Evolutionary conservation across 2,888 invertebrate species (phyloP).

Genomic region (Drosophila siamana): DNA sequence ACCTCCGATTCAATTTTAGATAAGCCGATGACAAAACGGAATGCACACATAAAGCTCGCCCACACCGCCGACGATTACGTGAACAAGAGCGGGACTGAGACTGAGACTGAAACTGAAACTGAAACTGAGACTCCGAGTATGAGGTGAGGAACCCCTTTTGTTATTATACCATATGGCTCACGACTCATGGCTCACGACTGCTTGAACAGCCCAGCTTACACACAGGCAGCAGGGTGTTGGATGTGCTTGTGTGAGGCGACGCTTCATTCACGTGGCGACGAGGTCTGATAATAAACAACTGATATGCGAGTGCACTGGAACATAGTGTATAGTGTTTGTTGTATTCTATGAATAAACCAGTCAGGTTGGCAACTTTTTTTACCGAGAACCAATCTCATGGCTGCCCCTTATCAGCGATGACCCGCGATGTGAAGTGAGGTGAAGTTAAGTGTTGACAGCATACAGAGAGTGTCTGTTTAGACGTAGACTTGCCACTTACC

Average conservation of each 20-base stretch:
- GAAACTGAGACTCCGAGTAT: not conserved
- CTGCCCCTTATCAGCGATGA: constrained; percentile 70
- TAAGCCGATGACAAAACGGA: constrained; percentile 76
- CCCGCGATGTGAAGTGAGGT: constrained; percentile 40
- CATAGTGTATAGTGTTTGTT: too few species aligned
- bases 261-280: constrained; percentile 48
- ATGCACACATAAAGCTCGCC: constrained; percentile 68
- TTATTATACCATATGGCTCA: constrained; percentile 55
- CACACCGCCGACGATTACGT: constrained; percentile 11
- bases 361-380: constrained; percentile 16
- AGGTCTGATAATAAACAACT: constrained; percentile 65
- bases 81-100: not conserved
- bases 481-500: not conserved
- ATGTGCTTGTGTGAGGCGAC: constrained; percentile 31
- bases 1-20: constrained; percentile 78
- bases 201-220: constrained; percentile 1
- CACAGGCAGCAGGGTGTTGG: not conserved
- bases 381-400: constrained; percentile 12
- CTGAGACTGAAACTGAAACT: not conserved
- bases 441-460: constrained; percentile 42
- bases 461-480: too few species aligned
- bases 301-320: constrained; percentile 47
- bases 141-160: constrained; percentile 45
- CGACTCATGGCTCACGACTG: constrained; percentile 41
- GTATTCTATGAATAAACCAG: constrained; percentile 42